A percentile compares a stretch with the other conserved stretches of the same genome.
Conservation (phyloP, 2,888 invertebrate genomes). For the Sphaerophoria taeniata region DNA sequence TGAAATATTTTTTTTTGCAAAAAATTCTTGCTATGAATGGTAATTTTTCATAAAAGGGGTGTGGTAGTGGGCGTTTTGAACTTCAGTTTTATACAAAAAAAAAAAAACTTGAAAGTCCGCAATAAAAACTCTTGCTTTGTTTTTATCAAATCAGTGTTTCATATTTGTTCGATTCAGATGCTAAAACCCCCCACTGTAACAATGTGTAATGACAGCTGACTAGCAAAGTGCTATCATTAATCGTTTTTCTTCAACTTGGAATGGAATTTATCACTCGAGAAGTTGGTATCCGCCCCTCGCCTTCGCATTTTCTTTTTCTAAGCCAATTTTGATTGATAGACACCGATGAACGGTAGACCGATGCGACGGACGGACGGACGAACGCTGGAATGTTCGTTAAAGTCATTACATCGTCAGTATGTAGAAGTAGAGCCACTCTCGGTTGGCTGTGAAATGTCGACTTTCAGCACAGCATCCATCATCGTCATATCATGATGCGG, state of each 20-base stretch:
- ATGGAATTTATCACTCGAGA: constrained; percentile 39
- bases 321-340: constrained; percentile 57
- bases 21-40: too few species aligned
- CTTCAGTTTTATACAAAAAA: too few species aligned
- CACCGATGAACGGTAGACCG: constrained; percentile 5
- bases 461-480: constrained; percentile 64
- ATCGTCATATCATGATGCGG: constrained; percentile 62
- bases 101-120: too few species aligned
- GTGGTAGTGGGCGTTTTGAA: too few species aligned
- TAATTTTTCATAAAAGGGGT: too few species aligned
- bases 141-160: too few species aligned
- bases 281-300: background rate
- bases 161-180: too few species aligned
- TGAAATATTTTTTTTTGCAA: too few species aligned
- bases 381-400: constrained; percentile 39
- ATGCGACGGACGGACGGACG: constrained; percentile 11
- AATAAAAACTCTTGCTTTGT: too few species aligned
- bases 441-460: constrained; percentile 22
- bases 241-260: constrained; percentile 47
- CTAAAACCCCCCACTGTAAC: constrained; percentile 7
- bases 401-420: constrained; percentile 54
- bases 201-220: too few species aligned
- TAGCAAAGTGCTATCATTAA: constrained; percentile 45
- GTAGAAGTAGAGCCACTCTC: constrained; percentile 10
- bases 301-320: background rate